Percentiles rank a stretch among this genome's conserved stretches.
These are phyloP conservation scores for Dusona sp. DNA, from an alignment of 2,888 invertebrate genomes.

Conservation along the genomic window DNA sequence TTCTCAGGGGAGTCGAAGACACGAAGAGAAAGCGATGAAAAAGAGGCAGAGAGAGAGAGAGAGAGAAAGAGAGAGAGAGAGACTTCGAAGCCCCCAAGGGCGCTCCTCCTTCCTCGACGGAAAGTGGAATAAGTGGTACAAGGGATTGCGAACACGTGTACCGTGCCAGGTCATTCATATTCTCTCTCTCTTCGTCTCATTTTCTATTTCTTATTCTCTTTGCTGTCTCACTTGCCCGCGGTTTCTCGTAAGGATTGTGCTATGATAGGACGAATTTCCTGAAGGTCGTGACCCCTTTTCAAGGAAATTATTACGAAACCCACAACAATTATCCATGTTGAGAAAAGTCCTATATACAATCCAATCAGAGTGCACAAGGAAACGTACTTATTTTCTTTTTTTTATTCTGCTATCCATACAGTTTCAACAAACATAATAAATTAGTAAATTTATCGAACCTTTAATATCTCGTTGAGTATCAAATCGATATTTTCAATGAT, in stretches of 20 bases:
- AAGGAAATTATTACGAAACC: constrained; percentile 14
- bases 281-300: constrained; percentile 62
- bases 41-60: constrained; percentile 25
- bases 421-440: not conserved
- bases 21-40: constrained; percentile 20
- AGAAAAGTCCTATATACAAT: not conserved
- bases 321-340: not conserved
- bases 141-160: constrained; percentile 66
- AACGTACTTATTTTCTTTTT: not conserved
- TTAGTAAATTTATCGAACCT: not conserved
- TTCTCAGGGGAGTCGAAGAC: constrained; percentile 12
- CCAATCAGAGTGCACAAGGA: not conserved
- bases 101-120: constrained; percentile 50
- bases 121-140: constrained; percentile 63
- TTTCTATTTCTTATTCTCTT: constrained; percentile 19
- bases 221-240: constrained; percentile 8
- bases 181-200: constrained; percentile 32
- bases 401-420: not conserved
- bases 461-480: not conserved
- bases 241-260: constrained; percentile 9
- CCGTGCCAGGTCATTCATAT: constrained; percentile 60
- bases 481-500: too few relatives aligned
- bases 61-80: constrained; percentile 22
- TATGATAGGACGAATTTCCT: constrained; percentile 53
- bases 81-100: constrained; percentile 56